phyloP scores from a whole-genome alignment of 2,888 invertebrate species.

The Trimorus sp. region DNA sequence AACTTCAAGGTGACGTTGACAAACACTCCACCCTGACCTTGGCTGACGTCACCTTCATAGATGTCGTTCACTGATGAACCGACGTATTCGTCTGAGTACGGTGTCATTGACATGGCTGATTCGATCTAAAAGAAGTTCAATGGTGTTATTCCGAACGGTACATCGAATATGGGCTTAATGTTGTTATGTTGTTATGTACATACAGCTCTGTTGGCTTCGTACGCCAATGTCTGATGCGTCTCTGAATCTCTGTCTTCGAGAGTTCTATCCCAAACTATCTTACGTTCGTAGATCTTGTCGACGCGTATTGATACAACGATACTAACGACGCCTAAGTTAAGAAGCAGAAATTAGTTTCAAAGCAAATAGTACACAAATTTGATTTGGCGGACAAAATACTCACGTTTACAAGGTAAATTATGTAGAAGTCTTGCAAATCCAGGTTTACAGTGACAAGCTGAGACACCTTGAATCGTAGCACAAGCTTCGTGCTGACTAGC shows the following conservation, averaged over 20 bases:
- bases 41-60: slow-evolving; percentile 87
- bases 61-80: slow-evolving; percentile 91
- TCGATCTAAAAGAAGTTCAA: slow-evolving; percentile 85
- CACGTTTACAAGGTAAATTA: slow-evolving; percentile 79
- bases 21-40: slow-evolving; percentile 89
- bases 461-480: slow-evolving; percentile 90
- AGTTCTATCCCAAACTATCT: slow-evolving; percentile 89
- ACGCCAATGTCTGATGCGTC: slow-evolving; percentile 90
- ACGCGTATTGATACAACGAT: slow-evolving; percentile 91
- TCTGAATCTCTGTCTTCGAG: slow-evolving; percentile 90
- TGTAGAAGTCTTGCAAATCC: slow-evolving; percentile 82
- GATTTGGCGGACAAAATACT: slow-evolving; percentile 29
- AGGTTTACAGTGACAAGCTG: slow-evolving; percentile 93
- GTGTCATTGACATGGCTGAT: slow-evolving; percentile 96
- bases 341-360: not conserved
- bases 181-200: slow-evolving; percentile 80
- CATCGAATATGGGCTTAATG: too few relatives aligned
- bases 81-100: slow-evolving; percentile 93
- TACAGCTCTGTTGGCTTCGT: slow-evolving; percentile 93
- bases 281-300: slow-evolving; percentile 91
- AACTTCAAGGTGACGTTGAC: slow-evolving; percentile 91
- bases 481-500: slow-evolving; percentile 93
- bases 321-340: slow-evolving; percentile 85
- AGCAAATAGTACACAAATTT: too few relatives aligned
- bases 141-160: too few relatives aligned